These are phyloP conservation scores for Antennarius striatus DNA, from an alignment of 2,113 vertebrate genomes.

Conservation along the genomic window DNA sequence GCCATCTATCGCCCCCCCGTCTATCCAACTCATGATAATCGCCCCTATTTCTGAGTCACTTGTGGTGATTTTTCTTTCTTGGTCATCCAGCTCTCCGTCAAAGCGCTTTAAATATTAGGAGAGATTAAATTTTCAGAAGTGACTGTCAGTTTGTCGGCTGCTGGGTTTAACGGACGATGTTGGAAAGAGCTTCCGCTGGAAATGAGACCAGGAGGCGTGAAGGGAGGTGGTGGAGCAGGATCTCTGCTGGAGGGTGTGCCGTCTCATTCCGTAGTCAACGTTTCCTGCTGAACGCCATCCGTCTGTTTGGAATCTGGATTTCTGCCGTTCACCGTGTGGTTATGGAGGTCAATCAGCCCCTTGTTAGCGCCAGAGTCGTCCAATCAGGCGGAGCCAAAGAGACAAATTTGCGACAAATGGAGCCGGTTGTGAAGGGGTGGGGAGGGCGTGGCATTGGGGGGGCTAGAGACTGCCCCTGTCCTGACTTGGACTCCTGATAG, in stretches of 20 bases:
- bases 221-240: slow-evolving; percentile 2
- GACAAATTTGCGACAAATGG: slow-evolving; percentile 88
- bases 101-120: slow-evolving; percentile 59
- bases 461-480: slow-evolving; percentile 69
- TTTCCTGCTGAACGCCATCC: background rate
- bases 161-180: background rate
- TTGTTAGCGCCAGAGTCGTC: slow-evolving; percentile 67
- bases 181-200: slow-evolving; percentile 17
- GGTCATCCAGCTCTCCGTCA: slow-evolving; percentile 57
- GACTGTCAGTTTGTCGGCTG: slow-evolving; percentile 40
- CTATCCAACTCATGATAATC: slow-evolving; percentile 70
- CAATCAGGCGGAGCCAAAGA: slow-evolving; percentile 75
- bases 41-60: slow-evolving; percentile 54
- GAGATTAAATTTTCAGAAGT: slow-evolving; percentile 45
- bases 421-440: slow-evolving; percentile 71
- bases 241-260: slow-evolving; percentile 9
- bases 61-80: slow-evolving; percentile 49
- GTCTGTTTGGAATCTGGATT: slow-evolving; percentile 11
- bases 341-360: slow-evolving; percentile 70
- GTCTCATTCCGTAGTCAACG: slow-evolving; percentile 1
- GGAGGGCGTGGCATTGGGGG: slow-evolving; percentile 10
- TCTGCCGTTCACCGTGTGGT: slow-evolving; percentile 41
- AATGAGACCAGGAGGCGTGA: slow-evolving; percentile 31
- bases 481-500: slow-evolving; percentile 79
- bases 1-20: slow-evolving; percentile 36